Conservation (phyloP, 2,888 invertebrate species). For the Lydus trimaculatus region DNA sequence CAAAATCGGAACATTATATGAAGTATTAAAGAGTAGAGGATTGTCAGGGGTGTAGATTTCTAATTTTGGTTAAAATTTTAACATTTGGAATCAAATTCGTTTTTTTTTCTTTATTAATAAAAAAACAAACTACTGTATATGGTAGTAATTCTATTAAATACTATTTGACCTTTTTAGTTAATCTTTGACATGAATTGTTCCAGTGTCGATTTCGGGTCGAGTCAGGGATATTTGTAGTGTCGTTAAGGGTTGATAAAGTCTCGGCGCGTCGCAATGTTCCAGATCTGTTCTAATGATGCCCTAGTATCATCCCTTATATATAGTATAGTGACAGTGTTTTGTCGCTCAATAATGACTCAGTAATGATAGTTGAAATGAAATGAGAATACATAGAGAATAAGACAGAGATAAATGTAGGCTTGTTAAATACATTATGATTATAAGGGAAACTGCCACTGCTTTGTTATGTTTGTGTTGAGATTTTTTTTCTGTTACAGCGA, state of each 20-base stretch:
- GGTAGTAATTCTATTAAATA: background rate
- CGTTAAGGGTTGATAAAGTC: slow-evolving; percentile 1
- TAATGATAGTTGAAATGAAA: slow-evolving; percentile 41
- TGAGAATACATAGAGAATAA: slow-evolving; percentile 20
- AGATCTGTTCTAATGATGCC: slow-evolving; percentile 39
- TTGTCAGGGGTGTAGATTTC: background rate
- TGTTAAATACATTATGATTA: slow-evolving; percentile 49
- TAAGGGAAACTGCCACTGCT: slow-evolving; percentile 36
- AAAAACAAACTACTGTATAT: no score
- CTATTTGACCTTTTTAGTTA: background rate
- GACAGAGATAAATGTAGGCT: slow-evolving; percentile 43
- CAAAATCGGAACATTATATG: background rate
- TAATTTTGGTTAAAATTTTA: background rate
- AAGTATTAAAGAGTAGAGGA: background rate
- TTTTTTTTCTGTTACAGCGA: slow-evolving; percentile 36
- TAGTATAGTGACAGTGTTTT: slow-evolving; percentile 48
- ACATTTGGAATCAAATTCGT: no score
- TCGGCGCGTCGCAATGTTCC: slow-evolving; percentile 15
- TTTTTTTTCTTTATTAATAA: no score
- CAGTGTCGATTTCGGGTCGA: background rate
- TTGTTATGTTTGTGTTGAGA: slow-evolving; percentile 41
- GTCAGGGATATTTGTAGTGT: slow-evolving; percentile 6
- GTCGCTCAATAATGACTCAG: slow-evolving; percentile 50
- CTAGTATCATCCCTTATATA: slow-evolving; percentile 46
- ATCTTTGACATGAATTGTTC: background rate